Conservation (phyloP, 2,888 invertebrate species). For the Andrena flavipes region DNA sequence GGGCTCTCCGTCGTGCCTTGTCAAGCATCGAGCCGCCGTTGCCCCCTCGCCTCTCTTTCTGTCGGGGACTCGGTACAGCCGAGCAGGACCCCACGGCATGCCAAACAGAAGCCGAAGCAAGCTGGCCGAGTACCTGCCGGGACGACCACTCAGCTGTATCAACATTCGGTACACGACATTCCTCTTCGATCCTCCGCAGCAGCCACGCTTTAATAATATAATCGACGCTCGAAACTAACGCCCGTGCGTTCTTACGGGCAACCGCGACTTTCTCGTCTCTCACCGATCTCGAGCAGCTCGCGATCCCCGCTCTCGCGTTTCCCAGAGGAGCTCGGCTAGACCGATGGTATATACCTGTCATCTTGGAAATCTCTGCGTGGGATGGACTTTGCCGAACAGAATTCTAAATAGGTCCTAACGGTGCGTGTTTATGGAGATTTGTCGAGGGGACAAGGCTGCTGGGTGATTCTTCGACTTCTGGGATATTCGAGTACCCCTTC, state of each 20-base stretch:
- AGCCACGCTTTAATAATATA: constrained; percentile 77
- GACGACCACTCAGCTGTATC: constrained; percentile 85
- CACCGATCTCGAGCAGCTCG: too few relatives aligned
- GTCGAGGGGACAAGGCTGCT: background rate
- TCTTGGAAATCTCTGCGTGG: background rate
- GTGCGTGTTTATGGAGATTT: background rate
- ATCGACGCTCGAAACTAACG: constrained; percentile 68
- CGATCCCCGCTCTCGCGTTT: constrained; percentile 1
- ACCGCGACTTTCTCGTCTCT: background rate
- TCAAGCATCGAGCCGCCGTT: constrained; percentile 51
- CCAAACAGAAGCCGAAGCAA: constrained; percentile 83
- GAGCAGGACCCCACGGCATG: constrained; percentile 75
- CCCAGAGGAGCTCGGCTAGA: background rate
- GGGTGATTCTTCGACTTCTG: too few relatives aligned
- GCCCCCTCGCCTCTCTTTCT: constrained; percentile 23
- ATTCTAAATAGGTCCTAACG: background rate
- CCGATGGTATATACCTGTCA: background rate
- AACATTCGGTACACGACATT: constrained; percentile 84
- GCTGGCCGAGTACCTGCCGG: constrained; percentile 79
- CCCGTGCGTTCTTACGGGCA: constrained; percentile 3
- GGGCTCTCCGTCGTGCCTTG: constrained; percentile 44
- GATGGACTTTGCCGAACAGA: background rate
- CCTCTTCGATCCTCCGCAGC: constrained; percentile 80
- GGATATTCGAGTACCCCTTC: too few relatives aligned
- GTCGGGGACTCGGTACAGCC: constrained; percentile 41